Evolutionary conservation across 2,888 invertebrate species (phyloP).

Genomic region (Lithosia quadra): DNA sequence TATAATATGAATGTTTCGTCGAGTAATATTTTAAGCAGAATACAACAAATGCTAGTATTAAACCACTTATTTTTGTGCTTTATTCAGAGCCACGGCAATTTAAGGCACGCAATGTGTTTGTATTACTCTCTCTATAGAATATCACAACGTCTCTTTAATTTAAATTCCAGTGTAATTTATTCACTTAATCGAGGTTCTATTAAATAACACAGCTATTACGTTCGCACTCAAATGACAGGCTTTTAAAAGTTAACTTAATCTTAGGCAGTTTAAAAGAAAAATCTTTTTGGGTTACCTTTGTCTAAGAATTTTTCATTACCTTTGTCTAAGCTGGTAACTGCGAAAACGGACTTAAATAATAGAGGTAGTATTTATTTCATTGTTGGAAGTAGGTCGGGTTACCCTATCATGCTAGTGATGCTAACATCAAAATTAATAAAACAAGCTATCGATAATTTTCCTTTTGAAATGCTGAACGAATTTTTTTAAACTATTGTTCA

Average conservation of each 20-base stretch:
- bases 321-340: background rate
- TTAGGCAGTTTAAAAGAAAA: constrained; percentile 1
- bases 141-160: background rate
- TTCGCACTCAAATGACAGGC: constrained; percentile 6
- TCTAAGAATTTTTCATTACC: background rate
- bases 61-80: background rate
- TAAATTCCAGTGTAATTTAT: constrained; percentile 15
- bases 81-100: background rate
- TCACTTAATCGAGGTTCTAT: constrained; percentile 11
- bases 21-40: background rate
- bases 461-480: background rate
- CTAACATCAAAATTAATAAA: background rate
- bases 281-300: constrained; percentile 2
- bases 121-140: background rate
- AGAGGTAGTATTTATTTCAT: constrained; percentile 26
- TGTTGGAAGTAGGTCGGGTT: constrained; percentile 35
- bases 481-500: background rate
- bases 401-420: constrained; percentile 18
- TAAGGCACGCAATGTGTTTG: background rate
- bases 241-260: constrained; percentile 14
- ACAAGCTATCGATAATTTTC: background rate
- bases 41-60: background rate
- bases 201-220: constrained; percentile 12
- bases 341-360: constrained; percentile 28
- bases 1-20: background rate